Evolutionary conservation across 2,797 vertebrate species (phyloP), one percentile per base, ranked within the genome.

Genomic region (Ciconia nigra): DNA sequence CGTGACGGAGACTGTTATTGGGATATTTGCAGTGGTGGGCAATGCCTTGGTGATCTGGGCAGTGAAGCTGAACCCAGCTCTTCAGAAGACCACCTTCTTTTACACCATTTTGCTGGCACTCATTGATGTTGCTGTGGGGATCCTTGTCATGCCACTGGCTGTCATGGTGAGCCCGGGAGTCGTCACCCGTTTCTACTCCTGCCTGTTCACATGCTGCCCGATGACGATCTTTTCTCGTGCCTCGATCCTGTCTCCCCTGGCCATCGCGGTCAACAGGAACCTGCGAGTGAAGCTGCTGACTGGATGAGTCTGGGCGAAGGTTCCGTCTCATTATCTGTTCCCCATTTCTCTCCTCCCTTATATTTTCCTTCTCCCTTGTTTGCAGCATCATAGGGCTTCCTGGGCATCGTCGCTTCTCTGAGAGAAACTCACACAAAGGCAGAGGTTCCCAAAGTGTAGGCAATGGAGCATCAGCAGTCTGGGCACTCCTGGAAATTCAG

Each of bases 321-420:
- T 39, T 39, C 42, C 12, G 5, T 51, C 35, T 79, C 17, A 35
- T 47, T 35, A 8, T 31, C 44, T 59, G 29, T 54, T 52, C 52
- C 46, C 13, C 17, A 9, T 65, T 51, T 59, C 39, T 78, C 39
- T 71, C 16, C 12, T 46, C 39, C 24, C 29, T 37, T 21, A 15
- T 8, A 5, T 61, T 47, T 67, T 19, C 46, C 29, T 73, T 54
- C 54, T 72, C 44, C 76, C n/a, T 18, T n/a, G 13, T 19, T 24
- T 54, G 55, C 47, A 78, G 46, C 69, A 51, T 29, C 52, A 5
- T 10, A 17, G 52, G 29, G 61, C 15, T 98, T 98, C 17, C 41
- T 98, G 39, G 98, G 98, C 49, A 99, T 99, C 63, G 94, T 98
- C 52, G 95, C 99, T 96, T 99, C 99, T 51, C 99, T 99, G 33